phyloP scores from a whole-genome alignment of 2,888 invertebrate genomes.

The Stegana nigrithorax region DNA sequence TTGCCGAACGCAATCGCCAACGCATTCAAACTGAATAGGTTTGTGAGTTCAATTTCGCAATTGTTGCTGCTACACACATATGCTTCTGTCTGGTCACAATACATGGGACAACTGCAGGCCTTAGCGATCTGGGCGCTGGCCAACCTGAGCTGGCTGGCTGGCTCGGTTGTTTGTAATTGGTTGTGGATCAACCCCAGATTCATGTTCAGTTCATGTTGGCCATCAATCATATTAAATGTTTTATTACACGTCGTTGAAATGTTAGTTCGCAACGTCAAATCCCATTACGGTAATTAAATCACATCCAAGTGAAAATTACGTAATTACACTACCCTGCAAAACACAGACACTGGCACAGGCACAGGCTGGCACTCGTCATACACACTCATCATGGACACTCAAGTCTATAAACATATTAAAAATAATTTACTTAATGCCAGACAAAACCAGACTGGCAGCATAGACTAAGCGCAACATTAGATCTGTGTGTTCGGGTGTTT shows the following conservation, averaged over 20 bases:
- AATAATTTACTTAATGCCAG: conserved; percentile 67
- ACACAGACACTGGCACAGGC: conserved; percentile 30
- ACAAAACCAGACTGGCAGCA: conserved; percentile 23
- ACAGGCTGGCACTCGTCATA: not conserved
- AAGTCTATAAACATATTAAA: conserved; percentile 66
- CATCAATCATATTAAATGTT: conserved; percentile 67
- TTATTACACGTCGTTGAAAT: conserved; percentile 61
- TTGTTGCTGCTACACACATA: not conserved
- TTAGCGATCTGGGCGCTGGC: too few species aligned
- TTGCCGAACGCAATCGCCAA: not conserved
- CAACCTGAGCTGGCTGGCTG: too few species aligned
- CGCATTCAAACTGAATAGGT: too few species aligned
- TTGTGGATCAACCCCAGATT: conserved; percentile 35
- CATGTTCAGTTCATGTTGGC: conserved; percentile 47
- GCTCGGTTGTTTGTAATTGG: not conserved
- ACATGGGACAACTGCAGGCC: too few species aligned
- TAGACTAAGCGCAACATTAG: conserved; percentile 37
- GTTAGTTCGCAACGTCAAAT: conserved; percentile 53
- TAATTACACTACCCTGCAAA: conserved; percentile 64
- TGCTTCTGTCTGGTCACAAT: conserved; percentile 21
- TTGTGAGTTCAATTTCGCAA: too few species aligned
- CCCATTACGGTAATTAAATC: conserved; percentile 68
- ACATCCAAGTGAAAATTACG: conserved; percentile 66
- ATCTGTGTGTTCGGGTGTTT: not conserved
- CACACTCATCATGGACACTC: conserved; percentile 30